Evolutionary conservation across 2,113 vertebrate species (phyloP).

Genomic region (Ia io): DNA sequence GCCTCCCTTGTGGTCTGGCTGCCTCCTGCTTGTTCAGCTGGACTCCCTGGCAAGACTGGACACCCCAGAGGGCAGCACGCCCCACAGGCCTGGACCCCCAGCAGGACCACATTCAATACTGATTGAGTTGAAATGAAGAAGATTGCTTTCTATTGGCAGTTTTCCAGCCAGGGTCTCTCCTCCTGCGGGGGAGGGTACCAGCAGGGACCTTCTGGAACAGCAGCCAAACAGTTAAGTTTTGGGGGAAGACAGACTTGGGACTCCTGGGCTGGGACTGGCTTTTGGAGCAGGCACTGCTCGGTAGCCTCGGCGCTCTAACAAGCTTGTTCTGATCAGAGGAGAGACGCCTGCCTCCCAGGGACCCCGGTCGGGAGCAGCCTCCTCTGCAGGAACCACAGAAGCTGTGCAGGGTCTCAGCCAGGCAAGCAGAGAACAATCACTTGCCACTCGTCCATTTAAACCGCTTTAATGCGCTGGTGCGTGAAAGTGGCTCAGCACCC

Average conservation of each 20-base stretch:
- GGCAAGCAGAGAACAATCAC: neutral
- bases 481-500: slow-evolving; percentile 54
- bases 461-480: slow-evolving; percentile 10
- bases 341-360: slow-evolving; percentile 54
- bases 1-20: neutral
- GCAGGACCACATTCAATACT: slow-evolving; percentile 15
- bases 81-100: slow-evolving; percentile 44
- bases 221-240: neutral
- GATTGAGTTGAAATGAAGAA: slow-evolving; percentile 60
- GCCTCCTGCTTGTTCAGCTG: slow-evolving; percentile 30
- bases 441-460: slow-evolving; percentile 56
- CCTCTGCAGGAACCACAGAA: neutral
- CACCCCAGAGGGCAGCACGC: slow-evolving; percentile 36
- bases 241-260: slow-evolving; percentile 6
- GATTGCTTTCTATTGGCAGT: slow-evolving; percentile 44
- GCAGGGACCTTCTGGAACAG: slow-evolving; percentile 22
- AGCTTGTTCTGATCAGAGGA: slow-evolving; percentile 68
- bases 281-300: neutral
- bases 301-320: neutral
- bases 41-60: slow-evolving; percentile 21
- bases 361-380: slow-evolving; percentile 43
- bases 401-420: neutral
- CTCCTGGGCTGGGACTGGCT: neutral
- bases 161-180: neutral
- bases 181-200: neutral